These are phyloP conservation scores for Muntiacus reevesi DNA, from an alignment of 2,113 vertebrate genomes.

Conservation along the genomic window DNA sequence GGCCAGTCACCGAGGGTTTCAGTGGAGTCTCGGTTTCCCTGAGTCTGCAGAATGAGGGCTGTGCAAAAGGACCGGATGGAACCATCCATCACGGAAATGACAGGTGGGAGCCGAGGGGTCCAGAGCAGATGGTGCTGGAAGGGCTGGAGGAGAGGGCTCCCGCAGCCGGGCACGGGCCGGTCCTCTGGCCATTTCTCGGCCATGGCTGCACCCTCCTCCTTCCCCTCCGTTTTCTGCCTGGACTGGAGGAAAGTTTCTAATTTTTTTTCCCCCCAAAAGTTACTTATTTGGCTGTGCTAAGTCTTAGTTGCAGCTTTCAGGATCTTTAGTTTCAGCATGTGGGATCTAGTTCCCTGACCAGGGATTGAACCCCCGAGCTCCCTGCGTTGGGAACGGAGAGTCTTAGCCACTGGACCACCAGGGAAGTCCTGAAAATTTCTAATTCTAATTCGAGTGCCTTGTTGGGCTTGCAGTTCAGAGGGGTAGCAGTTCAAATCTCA, in stretches of 20 bases:
- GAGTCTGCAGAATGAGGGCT: background rate
- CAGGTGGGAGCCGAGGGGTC: background rate
- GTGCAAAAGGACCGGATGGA: background rate
- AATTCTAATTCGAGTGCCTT: background rate
- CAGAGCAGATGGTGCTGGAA: background rate
- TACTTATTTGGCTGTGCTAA: background rate
- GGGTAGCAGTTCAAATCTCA: background rate
- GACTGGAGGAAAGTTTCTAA: background rate
- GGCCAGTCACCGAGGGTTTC: background rate
- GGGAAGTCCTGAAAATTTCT: background rate
- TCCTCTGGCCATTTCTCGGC: accelerated
- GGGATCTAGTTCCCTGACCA: background rate
- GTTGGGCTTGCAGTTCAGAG: background rate
- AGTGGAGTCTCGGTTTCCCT: background rate
- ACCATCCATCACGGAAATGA: accelerated
- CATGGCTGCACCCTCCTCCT: accelerated
- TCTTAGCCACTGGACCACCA: background rate
- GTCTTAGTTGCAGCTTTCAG: background rate
- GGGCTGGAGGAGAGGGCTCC: background rate
- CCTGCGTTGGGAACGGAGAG: background rate
- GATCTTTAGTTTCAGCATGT: background rate
- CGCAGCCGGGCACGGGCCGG: accelerated
- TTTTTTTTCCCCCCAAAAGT: background rate
- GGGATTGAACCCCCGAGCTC: background rate
- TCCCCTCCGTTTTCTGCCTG: background rate